Conservation (phyloP, 2,888 invertebrate species). For the Leuctra nigra region DNA sequence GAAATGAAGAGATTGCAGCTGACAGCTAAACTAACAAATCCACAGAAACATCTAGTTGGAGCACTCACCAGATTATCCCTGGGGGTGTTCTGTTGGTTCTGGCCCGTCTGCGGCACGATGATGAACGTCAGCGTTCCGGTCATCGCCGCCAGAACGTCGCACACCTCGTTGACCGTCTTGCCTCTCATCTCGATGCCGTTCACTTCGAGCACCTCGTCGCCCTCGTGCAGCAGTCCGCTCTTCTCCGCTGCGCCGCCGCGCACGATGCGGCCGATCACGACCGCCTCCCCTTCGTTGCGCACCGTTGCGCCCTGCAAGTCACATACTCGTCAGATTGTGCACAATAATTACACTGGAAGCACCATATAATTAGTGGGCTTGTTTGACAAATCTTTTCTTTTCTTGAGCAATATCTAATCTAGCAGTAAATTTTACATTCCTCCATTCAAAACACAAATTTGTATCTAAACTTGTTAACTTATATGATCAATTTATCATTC, state of each 20-base stretch:
- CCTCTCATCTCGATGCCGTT: slow-evolving; percentile 95
- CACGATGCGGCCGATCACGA: slow-evolving; percentile 93
- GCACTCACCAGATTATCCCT: slow-evolving; percentile 33
- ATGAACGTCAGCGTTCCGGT: slow-evolving; percentile 86
- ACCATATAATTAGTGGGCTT: too few species aligned
- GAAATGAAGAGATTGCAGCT: too few species aligned
- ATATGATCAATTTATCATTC: too few species aligned
- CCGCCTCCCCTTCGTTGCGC: slow-evolving; percentile 90
- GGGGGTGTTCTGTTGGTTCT: slow-evolving; percentile 37
- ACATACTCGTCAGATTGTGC: too few species aligned
- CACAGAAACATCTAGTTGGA: not conserved
- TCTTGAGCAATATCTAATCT: too few species aligned
- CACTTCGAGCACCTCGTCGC: slow-evolving; percentile 94
- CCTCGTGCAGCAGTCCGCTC: slow-evolving; percentile 89
- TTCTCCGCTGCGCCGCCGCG: slow-evolving; percentile 96
- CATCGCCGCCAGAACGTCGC: slow-evolving; percentile 90
- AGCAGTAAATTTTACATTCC: too few species aligned
- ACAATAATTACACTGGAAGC: too few species aligned
- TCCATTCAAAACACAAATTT: too few species aligned
- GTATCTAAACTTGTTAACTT: too few species aligned
- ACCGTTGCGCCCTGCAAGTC: slow-evolving; percentile 58
- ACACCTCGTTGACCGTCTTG: slow-evolving; percentile 96
- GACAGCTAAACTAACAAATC: not conserved
- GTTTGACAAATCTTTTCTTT: too few species aligned
- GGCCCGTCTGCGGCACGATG: slow-evolving; percentile 66